phyloP scores from a whole-genome alignment of 2,797 vertebrate species.

The Clarias laeviceps region DNA sequence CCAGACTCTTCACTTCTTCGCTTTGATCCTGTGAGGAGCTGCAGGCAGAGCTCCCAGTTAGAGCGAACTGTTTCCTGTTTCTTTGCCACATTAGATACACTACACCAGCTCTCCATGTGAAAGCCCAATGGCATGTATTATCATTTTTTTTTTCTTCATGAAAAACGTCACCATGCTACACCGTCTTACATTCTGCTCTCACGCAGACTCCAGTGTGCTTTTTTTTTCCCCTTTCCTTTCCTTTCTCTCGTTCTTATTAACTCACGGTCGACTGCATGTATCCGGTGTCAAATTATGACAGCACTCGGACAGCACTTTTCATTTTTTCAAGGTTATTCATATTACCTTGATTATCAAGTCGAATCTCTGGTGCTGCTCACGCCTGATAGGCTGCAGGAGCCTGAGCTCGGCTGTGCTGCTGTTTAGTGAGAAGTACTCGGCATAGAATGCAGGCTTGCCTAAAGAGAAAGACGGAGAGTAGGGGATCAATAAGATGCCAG shows the following conservation, averaged over 20 bases:
- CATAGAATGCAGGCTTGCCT: slow-evolving; percentile 91
- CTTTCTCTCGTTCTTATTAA: neutral
- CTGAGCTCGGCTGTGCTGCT: slow-evolving; percentile 86
- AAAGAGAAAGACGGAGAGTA: slow-evolving; percentile 19
- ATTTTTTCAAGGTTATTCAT: neutral
- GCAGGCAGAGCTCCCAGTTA: slow-evolving; percentile 28
- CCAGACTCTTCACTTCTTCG: neutral
- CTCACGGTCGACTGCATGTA: neutral
- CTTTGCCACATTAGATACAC: slow-evolving; percentile 39
- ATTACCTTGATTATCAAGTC: slow-evolving; percentile 98
- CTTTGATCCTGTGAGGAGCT: slow-evolving; percentile 32
- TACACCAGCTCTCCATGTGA: slow-evolving; percentile 14
- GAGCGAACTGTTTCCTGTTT: slow-evolving; percentile 36
- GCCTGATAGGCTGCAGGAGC: slow-evolving; percentile 87
- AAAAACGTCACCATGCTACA: slow-evolving; percentile 21
- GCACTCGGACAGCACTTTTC: neutral
- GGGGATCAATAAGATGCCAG: slow-evolving; percentile 30
- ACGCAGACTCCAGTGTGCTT: neutral
- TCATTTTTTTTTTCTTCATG: slow-evolving; percentile 38
- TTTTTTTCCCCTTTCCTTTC: neutral
- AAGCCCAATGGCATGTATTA: slow-evolving; percentile 16
- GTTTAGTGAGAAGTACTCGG: slow-evolving; percentile 89
- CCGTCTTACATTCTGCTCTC: neutral
- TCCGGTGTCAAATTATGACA: neutral
- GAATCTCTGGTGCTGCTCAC: slow-evolving; percentile 90